Evolutionary conservation across 2,113 vertebrate species (phyloP).

Genomic region (Hoplias malabaricus): DNA sequence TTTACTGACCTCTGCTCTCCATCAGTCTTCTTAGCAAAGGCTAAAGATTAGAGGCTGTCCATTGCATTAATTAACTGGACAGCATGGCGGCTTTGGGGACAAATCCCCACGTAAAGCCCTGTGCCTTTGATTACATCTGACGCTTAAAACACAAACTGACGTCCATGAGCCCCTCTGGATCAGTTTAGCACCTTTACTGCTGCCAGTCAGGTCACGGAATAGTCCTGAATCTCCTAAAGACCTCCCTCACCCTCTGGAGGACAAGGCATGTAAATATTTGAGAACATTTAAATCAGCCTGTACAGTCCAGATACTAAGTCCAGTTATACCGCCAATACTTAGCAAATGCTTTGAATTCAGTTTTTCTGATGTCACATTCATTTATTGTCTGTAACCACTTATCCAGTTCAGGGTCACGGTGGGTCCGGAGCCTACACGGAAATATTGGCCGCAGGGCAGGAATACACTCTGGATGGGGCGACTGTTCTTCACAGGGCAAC

Average conservation of each 20-base stretch:
- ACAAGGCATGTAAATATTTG: not conserved
- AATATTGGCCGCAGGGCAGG: too few relatives aligned
- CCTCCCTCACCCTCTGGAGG: not conserved
- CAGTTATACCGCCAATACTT: too few relatives aligned
- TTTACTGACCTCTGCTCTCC: conserved; percentile 32
- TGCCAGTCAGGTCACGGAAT: not conserved
- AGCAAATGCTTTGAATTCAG: too few relatives aligned
- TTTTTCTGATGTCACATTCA: too few relatives aligned
- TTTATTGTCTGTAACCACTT: too few relatives aligned
- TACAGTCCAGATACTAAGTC: too few relatives aligned
- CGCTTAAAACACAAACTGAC: conserved; percentile 35
- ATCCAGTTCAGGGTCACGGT: too few relatives aligned
- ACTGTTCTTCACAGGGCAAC: too few relatives aligned
- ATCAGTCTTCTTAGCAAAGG: conserved; percentile 35
- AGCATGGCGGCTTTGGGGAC: not conserved
- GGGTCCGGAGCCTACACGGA: too few relatives aligned
- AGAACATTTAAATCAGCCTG: not conserved
- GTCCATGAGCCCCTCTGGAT: not conserved
- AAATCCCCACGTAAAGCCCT: conserved; percentile 39
- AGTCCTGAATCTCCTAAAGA: not conserved
- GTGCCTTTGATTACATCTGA: conserved; percentile 26
- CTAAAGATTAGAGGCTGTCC: conserved; percentile 41
- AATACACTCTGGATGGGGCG: too few relatives aligned
- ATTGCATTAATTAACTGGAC: conserved; percentile 44
- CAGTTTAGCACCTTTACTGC: not conserved